Evolutionary conservation across 2,113 vertebrate genomes (phyloP).

Genomic region (Leucosticte australis): DNA sequence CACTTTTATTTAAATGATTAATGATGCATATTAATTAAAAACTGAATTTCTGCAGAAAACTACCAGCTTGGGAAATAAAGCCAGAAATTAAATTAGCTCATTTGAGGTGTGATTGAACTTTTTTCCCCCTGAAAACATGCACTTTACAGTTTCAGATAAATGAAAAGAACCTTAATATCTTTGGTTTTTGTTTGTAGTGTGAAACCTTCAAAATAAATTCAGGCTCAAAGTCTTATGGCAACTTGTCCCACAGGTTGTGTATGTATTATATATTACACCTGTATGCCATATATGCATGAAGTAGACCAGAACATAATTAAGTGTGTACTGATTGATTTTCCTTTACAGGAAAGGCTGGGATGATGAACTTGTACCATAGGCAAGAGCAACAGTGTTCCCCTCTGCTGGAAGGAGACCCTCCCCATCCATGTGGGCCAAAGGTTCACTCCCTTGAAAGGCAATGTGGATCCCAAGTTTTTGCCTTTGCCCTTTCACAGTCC

Average conservation of each 20-base stretch:
- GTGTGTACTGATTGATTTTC: not conserved
- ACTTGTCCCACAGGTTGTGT: not conserved
- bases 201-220: not conserved
- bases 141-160: not conserved
- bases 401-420: not conserved
- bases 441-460: not conserved
- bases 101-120: slow-evolving; percentile 1
- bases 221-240: not conserved
- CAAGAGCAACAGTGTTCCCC: not conserved
- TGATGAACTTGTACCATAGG: not conserved
- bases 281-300: not conserved
- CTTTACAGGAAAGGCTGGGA: not conserved
- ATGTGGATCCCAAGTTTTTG: not conserved
- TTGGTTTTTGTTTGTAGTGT: not conserved
- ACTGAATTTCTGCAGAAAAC: slow-evolving; percentile 14
- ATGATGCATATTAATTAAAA: slow-evolving; percentile 61
- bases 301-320: not conserved
- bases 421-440: not conserved
- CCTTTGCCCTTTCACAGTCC: not conserved
- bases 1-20: slow-evolving; percentile 59
- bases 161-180: not conserved
- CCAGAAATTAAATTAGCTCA: slow-evolving; percentile 55
- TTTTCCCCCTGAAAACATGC: not conserved
- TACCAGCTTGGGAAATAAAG: slow-evolving; percentile 11
- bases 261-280: not conserved